Percentiles rank a stretch among this genome's conserved stretches.
Conservation (phyloP, 2,113 vertebrate genomes). For the Pedionomus torquatus region DNA sequence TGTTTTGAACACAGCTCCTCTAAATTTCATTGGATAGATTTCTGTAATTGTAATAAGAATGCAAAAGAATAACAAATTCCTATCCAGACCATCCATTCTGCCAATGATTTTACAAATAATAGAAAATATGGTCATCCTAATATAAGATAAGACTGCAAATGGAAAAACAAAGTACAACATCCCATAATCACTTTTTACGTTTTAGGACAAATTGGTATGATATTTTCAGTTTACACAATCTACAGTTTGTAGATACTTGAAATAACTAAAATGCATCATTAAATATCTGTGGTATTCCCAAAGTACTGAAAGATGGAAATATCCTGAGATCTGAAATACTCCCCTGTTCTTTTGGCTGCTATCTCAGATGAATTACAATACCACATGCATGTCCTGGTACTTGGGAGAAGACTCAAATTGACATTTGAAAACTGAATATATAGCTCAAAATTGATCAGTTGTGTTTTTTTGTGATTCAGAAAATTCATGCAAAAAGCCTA, state of each 20-base stretch:
- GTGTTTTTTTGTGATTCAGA: background rate
- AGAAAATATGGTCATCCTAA: background rate
- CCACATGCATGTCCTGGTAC: background rate
- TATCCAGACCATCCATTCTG: background rate
- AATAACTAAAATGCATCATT: background rate
- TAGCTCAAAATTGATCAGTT: background rate
- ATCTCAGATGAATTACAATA: background rate
- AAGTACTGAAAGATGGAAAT: background rate
- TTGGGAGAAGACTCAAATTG: background rate
- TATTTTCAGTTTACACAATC: background rate
- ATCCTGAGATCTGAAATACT: background rate
- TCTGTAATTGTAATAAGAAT: background rate
- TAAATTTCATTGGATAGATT: background rate
- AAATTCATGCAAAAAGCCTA: background rate
- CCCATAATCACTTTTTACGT: background rate
- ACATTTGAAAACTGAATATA: background rate
- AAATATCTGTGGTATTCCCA: background rate
- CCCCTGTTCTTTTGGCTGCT: background rate
- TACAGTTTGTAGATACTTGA: background rate
- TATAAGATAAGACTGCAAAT: background rate
- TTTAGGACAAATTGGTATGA: background rate
- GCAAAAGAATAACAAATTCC: background rate
- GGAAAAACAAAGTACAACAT: background rate
- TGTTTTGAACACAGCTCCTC: background rate
- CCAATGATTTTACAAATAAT: background rate